A percentile compares a stretch with the other conserved stretches of the same genome.
These are phyloP conservation scores for Thalassarche chlororhynchos DNA, from an alignment of 2,113 vertebrate genomes.

Conservation along the genomic window DNA sequence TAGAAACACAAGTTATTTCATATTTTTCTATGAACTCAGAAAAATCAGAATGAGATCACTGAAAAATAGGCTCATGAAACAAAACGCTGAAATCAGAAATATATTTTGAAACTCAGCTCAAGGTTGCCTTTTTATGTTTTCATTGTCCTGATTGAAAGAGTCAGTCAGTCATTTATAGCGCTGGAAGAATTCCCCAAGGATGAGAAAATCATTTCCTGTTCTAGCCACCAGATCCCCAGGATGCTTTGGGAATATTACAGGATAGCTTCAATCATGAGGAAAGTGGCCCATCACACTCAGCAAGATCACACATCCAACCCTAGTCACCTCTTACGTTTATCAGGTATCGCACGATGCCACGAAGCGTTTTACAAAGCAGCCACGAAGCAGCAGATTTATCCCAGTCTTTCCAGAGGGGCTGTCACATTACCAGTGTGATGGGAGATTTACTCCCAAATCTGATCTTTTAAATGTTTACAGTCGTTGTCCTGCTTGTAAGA, in stretches of 20 bases:
- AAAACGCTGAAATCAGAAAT: not conserved
- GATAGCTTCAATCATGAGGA: not conserved
- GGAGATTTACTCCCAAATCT: not conserved
- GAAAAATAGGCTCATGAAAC: not conserved
- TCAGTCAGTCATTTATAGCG: not conserved
- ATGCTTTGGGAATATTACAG: not conserved
- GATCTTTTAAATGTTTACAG: not conserved
- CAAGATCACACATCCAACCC: not conserved
- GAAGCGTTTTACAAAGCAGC: not conserved
- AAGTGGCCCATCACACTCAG: not conserved
- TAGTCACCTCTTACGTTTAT: not conserved
- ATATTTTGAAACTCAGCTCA: not conserved
- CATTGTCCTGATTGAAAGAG: not conserved
- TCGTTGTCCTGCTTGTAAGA: not conserved
- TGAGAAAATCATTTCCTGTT: not conserved
- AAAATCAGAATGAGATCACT: not conserved
- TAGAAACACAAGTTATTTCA: not conserved
- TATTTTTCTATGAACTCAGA: not conserved
- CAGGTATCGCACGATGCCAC: rapidly evolving
- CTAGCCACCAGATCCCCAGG: not conserved
- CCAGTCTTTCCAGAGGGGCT: not conserved
- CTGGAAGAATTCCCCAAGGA: not conserved
- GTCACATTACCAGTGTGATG: not conserved
- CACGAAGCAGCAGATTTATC: not conserved
- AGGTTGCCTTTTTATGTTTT: not conserved